Evolutionary conservation across 2,888 invertebrate genomes (phyloP).

Genomic region (Agrochola lota): DNA sequence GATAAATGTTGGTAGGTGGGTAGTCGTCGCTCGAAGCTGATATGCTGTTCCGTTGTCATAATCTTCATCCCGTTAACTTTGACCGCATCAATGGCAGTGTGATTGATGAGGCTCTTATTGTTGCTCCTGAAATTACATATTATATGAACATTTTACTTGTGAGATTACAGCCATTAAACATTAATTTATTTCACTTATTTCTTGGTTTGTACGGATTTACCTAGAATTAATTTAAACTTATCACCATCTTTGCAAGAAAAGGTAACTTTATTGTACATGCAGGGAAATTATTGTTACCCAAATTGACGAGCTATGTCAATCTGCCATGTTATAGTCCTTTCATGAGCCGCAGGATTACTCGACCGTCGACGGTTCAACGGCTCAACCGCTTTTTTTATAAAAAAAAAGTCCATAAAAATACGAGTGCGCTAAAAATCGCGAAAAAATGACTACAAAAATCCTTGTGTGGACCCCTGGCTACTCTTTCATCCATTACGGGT

Average conservation of each 20-base stretch:
- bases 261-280: no score
- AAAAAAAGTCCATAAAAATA: no score
- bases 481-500: not conserved
- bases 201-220: not conserved
- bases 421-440: not conserved
- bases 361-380: not conserved
- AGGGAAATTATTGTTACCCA: no score
- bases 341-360: no score
- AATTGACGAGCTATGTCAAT: no score
- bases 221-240: not conserved
- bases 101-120: constrained; percentile 68
- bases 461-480: not conserved
- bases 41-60: constrained; percentile 16
- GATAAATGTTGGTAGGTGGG: not conserved
- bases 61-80: constrained; percentile 63
- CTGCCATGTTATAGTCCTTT: no score
- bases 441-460: not conserved
- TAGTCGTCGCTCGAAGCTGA: not conserved
- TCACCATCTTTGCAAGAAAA: no score
- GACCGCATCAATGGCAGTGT: constrained; percentile 59
- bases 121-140: constrained; percentile 18
- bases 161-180: not conserved
- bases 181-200: not conserved
- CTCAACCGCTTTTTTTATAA: not conserved
- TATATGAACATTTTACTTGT: not conserved